Percentiles rank a stretch among this genome's conserved stretches.
phyloP scores from a whole-genome alignment of 2,888 invertebrate species.

The Invenusta paracnida region DNA sequence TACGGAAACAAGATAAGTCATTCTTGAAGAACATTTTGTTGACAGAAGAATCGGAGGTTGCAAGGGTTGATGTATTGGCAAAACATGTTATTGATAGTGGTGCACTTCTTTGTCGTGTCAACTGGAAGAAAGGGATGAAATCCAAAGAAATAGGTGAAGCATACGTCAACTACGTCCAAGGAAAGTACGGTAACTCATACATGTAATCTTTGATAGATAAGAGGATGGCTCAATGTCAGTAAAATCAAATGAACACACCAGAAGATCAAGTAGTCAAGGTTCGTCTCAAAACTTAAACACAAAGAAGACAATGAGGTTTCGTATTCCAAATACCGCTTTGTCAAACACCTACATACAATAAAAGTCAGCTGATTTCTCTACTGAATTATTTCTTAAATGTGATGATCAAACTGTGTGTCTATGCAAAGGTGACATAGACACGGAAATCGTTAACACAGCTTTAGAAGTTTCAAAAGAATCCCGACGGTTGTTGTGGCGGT shows the following conservation, averaged over 20 bases:
- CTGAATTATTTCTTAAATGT: conserved; percentile 6
- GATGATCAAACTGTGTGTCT: neutral
- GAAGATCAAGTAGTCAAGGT: conserved; percentile 7
- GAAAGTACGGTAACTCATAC: conserved; percentile 1
- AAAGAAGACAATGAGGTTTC: conserved; percentile 9
- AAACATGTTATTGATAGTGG: conserved; percentile 4
- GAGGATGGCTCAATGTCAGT: conserved; percentile 23
- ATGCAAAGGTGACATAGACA: conserved; percentile 12
- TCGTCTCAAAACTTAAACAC: neutral
- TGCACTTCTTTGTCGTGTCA: neutral
- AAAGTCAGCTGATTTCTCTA: conserved; percentile 24
- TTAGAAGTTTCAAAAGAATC: conserved; percentile 10
- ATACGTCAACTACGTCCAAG: conserved; percentile 1
- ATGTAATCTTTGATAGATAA: neutral
- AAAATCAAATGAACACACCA: neutral
- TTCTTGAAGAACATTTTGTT: conserved; percentile 10
- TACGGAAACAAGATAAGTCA: conserved; percentile 3
- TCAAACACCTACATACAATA: conserved; percentile 20
- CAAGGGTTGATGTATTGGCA: conserved; percentile 7
- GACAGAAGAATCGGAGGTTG: conserved; percentile 11
- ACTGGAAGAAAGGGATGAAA: neutral
- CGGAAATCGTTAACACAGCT: conserved; percentile 2
- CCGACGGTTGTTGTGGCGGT: conserved; percentile 12
- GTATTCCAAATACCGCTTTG: conserved; percentile 1
- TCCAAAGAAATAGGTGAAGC: neutral